phyloP scores from a whole-genome alignment of 1,140 invertebrate genomes.

The Drosophila ambigua region DNA sequence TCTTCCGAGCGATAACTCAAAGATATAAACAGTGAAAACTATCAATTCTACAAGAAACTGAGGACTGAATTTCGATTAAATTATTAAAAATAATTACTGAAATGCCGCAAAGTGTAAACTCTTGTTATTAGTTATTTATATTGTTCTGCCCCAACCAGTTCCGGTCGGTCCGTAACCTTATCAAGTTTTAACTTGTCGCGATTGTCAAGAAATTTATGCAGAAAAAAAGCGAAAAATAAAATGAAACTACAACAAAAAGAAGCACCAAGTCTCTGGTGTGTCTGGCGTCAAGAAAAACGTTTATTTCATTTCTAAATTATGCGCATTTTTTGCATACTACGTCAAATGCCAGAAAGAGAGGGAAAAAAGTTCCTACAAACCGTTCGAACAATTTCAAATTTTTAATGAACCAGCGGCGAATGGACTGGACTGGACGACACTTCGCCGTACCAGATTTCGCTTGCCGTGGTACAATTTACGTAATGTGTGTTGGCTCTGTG shows the following conservation, averaged over 20 bases:
- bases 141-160: slow-evolving; percentile 50
- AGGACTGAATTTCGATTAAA: background rate
- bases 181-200: slow-evolving; percentile 57
- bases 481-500: slow-evolving; percentile 36
- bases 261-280: slow-evolving; percentile 46
- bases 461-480: slow-evolving; percentile 20
- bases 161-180: slow-evolving; percentile 52
- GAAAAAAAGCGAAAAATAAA: slow-evolving; percentile 28
- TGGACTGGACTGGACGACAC: slow-evolving; percentile 15
- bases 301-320: slow-evolving; percentile 41
- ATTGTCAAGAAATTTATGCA: slow-evolving; percentile 40
- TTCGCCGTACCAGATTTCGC: background rate
- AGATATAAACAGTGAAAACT: slow-evolving; percentile 34
- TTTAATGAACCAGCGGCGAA: slow-evolving; percentile 37
- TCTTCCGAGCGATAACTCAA: background rate
- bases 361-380: slow-evolving; percentile 21
- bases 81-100: background rate
- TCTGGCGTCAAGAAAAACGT: slow-evolving; percentile 38
- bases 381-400: slow-evolving; percentile 30
- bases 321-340: slow-evolving; percentile 44
- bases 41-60: slow-evolving; percentile 29
- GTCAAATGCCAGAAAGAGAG: slow-evolving; percentile 29
- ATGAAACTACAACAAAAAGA: slow-evolving; percentile 21
- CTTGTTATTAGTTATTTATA: slow-evolving; percentile 21
- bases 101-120: slow-evolving; percentile 8